Percentiles rank a stretch among this genome's conserved stretches.
phyloP scores from a whole-genome alignment of 2,888 invertebrate species.

The Eristalis pertinax region DNA sequence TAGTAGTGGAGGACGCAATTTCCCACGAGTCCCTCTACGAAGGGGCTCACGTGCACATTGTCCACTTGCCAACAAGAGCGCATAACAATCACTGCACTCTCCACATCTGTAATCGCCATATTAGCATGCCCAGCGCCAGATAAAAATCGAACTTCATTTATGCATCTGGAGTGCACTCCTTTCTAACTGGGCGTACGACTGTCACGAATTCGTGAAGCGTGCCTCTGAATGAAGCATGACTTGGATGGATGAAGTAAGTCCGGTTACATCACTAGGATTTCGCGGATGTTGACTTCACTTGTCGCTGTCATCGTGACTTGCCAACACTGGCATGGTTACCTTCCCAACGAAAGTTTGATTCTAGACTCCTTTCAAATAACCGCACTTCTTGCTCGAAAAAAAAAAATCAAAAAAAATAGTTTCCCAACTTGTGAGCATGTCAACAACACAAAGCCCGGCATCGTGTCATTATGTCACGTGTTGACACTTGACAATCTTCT shows the following conservation, averaged over 20 bases:
- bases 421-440: too few relatives aligned
- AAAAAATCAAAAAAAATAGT: neutral
- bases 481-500: neutral
- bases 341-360: too few relatives aligned
- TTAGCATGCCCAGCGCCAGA: neutral
- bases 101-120: neutral
- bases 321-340: neutral
- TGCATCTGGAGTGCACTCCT: neutral
- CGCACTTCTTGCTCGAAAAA: too few relatives aligned
- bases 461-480: neutral
- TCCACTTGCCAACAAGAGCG: neutral
- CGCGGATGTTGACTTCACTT: neutral
- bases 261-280: neutral
- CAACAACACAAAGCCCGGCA: neutral
- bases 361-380: neutral
- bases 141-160: neutral
- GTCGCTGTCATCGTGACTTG: neutral
- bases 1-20: too few relatives aligned
- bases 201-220: conserved; percentile 1
- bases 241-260: neutral
- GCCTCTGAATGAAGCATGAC: neutral
- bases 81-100: neutral
- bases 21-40: too few relatives aligned
- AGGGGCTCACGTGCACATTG: too few relatives aligned
- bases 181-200: neutral